Percentiles rank a stretch among this genome's conserved stretches.
Evolutionary conservation across 2,113 vertebrate species (phyloP).

Genomic region (Ramphastos sulfuratus): DNA sequence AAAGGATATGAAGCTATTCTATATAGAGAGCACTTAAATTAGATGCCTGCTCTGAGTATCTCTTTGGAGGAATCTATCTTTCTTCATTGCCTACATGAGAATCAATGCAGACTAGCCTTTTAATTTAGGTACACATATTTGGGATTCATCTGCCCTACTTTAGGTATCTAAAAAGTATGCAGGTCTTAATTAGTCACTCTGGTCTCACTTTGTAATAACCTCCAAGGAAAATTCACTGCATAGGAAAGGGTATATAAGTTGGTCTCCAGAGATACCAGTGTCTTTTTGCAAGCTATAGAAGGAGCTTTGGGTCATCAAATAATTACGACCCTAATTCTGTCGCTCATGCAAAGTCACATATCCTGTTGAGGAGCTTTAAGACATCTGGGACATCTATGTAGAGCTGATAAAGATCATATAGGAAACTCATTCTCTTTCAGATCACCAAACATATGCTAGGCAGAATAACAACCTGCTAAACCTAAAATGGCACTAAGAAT

Average conservation of each 20-base stretch:
- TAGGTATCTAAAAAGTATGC: neutral
- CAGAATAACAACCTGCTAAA: neutral
- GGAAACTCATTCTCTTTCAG: neutral
- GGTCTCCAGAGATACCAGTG: neutral
- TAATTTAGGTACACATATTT: slow-evolving; percentile 30
- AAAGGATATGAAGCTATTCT: slow-evolving; percentile 1
- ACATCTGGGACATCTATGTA: neutral
- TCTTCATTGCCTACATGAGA: neutral
- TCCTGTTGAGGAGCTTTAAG: neutral
- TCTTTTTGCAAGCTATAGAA: neutral
- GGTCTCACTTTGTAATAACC: slow-evolving; percentile 11
- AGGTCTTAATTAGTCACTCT: slow-evolving; percentile 26
- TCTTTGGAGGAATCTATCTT: slow-evolving; percentile 31
- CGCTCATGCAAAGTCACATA: neutral
- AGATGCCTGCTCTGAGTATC: neutral
- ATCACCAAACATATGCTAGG: neutral
- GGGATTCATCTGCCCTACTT: slow-evolving; percentile 36
- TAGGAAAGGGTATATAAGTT: neutral
- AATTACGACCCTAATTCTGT: neutral
- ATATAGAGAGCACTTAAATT: slow-evolving; percentile 15
- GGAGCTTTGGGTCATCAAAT: neutral
- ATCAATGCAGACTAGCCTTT: slow-evolving; percentile 3
- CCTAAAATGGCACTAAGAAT: neutral
- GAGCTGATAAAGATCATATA: neutral
- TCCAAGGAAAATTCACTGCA: neutral